Conservation (phyloP, 2,888 invertebrate genomes). For the Melanargia galathea region DNA sequence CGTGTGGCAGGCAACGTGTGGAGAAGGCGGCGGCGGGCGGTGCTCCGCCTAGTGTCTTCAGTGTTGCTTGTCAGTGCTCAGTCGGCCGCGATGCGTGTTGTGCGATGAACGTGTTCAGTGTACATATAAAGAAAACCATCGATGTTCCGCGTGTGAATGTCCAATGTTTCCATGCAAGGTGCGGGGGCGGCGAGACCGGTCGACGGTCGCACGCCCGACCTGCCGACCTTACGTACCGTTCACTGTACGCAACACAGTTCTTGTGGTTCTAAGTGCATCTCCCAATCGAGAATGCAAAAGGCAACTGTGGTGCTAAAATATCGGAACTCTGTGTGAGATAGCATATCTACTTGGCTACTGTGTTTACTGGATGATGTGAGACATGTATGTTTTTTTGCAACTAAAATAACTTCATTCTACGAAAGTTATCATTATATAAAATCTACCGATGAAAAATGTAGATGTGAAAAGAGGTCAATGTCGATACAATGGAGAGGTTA, state of each 20-base stretch:
- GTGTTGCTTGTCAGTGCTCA: conserved; percentile 20
- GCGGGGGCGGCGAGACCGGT: conserved; percentile 75
- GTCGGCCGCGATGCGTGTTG: conserved; percentile 47
- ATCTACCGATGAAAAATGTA: too few species aligned
- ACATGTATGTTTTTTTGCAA: conserved; percentile 43
- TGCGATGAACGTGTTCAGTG: conserved; percentile 45
- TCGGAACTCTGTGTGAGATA: conserved; percentile 43
- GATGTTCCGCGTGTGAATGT: conserved; percentile 49
- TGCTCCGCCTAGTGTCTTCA: conserved; percentile 28
- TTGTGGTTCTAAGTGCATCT: conserved; percentile 68
- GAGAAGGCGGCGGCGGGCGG: conserved; percentile 45
- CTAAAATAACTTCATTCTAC: not conserved
- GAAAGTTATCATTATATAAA: not conserved
- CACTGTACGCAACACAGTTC: conserved; percentile 66
- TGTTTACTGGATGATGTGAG: conserved; percentile 44
- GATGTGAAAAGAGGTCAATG: too few species aligned
- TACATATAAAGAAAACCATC: conserved; percentile 39
- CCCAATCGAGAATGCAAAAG: conserved; percentile 49
- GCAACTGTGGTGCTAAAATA: conserved; percentile 41
- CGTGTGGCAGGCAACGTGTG: conserved; percentile 33
- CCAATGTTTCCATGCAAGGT: conserved; percentile 54
- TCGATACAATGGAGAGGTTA: too few species aligned
- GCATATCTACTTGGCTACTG: conserved; percentile 35
- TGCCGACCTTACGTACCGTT: conserved; percentile 82
- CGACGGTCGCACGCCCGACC: conserved; percentile 68